Base-by-base conservation (phyloP, 2,113 vertebrate species). In the Varanus salvator region DNA sequence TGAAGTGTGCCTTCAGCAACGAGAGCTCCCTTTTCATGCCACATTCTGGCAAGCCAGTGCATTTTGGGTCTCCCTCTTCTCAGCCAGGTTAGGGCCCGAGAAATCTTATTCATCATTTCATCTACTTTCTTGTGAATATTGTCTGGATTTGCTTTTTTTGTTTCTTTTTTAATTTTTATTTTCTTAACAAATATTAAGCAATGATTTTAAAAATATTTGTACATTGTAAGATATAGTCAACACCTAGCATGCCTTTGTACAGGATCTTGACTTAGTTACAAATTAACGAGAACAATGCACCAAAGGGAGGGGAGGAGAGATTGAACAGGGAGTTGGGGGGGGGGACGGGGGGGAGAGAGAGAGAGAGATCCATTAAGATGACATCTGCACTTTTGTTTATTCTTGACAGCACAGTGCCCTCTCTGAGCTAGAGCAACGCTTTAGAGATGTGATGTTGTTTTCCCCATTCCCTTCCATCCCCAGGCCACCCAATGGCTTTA, bases 241-340 rank as follows among this genome's bases (percentile, higher is more conserved):
- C 97, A 97, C 95, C 96, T 93, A 98, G 97, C 98, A 98, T 98
- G 98, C 98, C 97, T 98, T 98, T 98, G 95, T 98, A 98, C 98
- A 97, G 95, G 95, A 96, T 96, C 96, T 96, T 92, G 90, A 98
- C 97, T 97, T 69, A 89, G 97, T 97, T 97, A 98, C 97, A 97
- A 98, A 98, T 97, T 97, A 97, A 98, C 97, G 83, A 98, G 96
- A 98, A 97, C 95, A 97, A 97, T 95, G 96, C 96, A 98, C 97
- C 0, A 96, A 90, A 85, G 72, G 52, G 34, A 8, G 52, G 21
- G 17, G 14, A n/a, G 29, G 52, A 4, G 78, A 57, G 12, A 19
- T 14, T 5, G 17, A n/a, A 1, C 12, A 29, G 27, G 15, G 48
- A 19, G 8, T 23, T 23, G 8, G n/a, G 85, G 38, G 84, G 12